Evolutionary conservation across 2,888 invertebrate species (phyloP).

Genomic region (Ptilodon capucinus): DNA sequence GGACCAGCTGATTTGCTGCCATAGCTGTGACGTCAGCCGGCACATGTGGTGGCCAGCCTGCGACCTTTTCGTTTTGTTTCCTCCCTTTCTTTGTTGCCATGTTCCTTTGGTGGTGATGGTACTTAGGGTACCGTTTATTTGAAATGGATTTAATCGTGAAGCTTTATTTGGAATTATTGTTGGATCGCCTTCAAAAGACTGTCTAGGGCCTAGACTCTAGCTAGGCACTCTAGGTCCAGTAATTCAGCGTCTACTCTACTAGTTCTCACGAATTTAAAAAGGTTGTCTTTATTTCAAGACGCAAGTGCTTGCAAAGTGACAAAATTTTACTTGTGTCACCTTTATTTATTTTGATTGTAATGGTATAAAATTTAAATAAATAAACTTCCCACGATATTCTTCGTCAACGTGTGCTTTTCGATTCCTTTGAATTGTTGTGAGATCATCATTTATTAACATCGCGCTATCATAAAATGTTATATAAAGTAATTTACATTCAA

Average conservation of each 20-base stretch:
- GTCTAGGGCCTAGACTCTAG: too few relatives aligned
- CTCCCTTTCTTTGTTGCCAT: conserved; percentile 41
- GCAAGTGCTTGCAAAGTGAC: too few relatives aligned
- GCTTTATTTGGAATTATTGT: conserved; percentile 18
- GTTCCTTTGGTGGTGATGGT: too few relatives aligned
- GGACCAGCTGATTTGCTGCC: conserved; percentile 54
- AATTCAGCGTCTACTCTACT: neutral
- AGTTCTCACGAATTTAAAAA: too few relatives aligned
- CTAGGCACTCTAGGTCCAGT: too few relatives aligned
- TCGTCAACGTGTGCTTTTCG: neutral
- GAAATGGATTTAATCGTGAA: conserved; percentile 29
- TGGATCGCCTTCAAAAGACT: neutral
- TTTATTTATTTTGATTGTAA: neutral
- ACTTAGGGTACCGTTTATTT: conserved; percentile 6
- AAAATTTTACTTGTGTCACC: neutral
- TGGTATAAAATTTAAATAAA: too few relatives aligned
- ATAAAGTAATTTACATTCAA: conserved; percentile 14
- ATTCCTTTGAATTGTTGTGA: conserved; percentile 1
- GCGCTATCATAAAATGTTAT: conserved; percentile 10
- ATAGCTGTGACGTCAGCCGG: conserved; percentile 53
- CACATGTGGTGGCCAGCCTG: conserved; percentile 61
- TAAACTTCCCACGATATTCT: neutral
- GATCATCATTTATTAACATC: conserved; percentile 8
- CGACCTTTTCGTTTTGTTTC: conserved; percentile 49
- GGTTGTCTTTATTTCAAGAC: too few relatives aligned